phyloP scores from a whole-genome alignment of 1,140 invertebrate genomes.

The Cydia strobilella region DNA sequence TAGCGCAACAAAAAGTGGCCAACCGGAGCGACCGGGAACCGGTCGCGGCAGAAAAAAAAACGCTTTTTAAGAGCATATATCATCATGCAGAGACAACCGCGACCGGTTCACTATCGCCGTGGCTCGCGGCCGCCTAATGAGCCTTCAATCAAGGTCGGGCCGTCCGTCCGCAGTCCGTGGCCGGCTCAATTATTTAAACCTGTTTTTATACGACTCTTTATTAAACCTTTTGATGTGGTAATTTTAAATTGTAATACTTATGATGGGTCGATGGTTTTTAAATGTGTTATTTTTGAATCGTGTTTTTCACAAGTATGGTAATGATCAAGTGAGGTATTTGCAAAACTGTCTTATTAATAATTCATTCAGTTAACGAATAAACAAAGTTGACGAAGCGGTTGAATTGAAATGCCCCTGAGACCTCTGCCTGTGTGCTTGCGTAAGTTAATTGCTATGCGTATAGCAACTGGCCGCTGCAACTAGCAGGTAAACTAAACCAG shows the following conservation, averaged over 20 bases:
- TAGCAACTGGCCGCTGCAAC: constrained; percentile 11
- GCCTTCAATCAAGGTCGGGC: constrained; percentile 77
- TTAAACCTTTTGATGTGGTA: constrained; percentile 35
- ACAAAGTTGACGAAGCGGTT: constrained; percentile 8
- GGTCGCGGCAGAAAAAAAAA: constrained; percentile 59
- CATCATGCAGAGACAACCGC: constrained; percentile 70
- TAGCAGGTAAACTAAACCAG: constrained; percentile 1
- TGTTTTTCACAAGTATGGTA: constrained; percentile 19
- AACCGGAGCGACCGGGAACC: constrained; percentile 57
- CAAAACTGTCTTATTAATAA: constrained; percentile 24
- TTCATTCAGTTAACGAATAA: constrained; percentile 22
- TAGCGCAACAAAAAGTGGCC: constrained; percentile 69
- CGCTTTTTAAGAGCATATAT: constrained; percentile 72
- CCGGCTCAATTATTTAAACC: constrained; percentile 51
- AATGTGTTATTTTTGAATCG: constrained; percentile 25
- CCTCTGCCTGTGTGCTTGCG: constrained; percentile 6
- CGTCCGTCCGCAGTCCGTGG: constrained; percentile 43
- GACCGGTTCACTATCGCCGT: constrained; percentile 61
- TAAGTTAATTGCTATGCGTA: not conserved
- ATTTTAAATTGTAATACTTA: constrained; percentile 19
- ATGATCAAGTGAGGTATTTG: constrained; percentile 27
- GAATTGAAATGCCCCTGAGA: constrained; percentile 23
- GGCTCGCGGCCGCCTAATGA: constrained; percentile 56
- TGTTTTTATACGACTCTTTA: constrained; percentile 37
- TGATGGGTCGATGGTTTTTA: constrained; percentile 21